Evolutionary conservation across 2,888 invertebrate species (phyloP).

Genomic region (Congeria kusceri): DNA sequence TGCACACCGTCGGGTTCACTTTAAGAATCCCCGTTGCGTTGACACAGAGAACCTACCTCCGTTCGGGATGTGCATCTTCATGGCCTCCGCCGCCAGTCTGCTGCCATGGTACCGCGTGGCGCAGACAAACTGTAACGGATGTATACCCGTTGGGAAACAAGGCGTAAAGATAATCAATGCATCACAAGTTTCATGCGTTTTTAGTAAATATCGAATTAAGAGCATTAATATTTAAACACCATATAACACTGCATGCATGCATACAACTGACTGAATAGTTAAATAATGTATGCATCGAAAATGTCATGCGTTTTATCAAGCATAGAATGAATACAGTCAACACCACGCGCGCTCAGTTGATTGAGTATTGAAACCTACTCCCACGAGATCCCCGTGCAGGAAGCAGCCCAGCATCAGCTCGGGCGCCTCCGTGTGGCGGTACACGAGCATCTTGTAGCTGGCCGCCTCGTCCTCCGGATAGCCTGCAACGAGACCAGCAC

Average conservation of each 20-base stretch:
- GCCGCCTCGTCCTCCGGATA: conserved; percentile 70
- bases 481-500: conserved; percentile 46
- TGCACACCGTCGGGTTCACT: no score
- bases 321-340: no score
- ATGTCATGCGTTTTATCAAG: no score
- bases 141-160: background rate
- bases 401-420: conserved; percentile 65
- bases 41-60: conserved; percentile 51
- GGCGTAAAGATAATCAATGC: no score
- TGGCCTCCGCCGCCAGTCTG: conserved; percentile 61
- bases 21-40: no score
- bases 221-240: no score
- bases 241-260: no score
- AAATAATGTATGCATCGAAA: no score
- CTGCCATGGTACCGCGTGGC: conserved; percentile 65
- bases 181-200: no score
- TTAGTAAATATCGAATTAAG: no score
- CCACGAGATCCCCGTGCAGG: conserved; percentile 49
- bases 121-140: conserved; percentile 63
- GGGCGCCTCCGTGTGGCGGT: conserved; percentile 67
- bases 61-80: conserved; percentile 71
- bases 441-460: conserved; percentile 58
- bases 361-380: conserved; percentile 56
- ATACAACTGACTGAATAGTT: no score
- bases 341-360: no score